These are phyloP conservation scores for Ceyx cyanopectus DNA, from an alignment of 2,113 vertebrate genomes.

Conservation along the genomic window DNA sequence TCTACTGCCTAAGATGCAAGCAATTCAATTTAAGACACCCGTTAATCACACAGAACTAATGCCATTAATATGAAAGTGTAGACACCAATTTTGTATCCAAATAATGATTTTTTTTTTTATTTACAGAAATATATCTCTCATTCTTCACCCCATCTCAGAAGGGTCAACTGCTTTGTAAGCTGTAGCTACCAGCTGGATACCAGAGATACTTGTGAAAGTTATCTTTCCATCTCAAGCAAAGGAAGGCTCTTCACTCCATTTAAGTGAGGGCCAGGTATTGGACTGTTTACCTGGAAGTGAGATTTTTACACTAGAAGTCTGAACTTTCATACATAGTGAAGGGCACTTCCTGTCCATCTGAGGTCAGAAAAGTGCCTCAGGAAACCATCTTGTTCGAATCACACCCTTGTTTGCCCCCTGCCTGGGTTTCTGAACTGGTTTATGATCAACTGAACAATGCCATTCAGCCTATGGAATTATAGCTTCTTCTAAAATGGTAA, in stretches of 20 bases:
- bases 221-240: neutral
- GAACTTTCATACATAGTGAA: neutral
- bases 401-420: neutral
- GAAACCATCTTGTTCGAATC: neutral
- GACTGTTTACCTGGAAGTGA: neutral
- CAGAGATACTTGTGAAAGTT: neutral
- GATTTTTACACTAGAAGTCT: neutral
- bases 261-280: neutral
- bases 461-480: neutral
- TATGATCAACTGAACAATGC: neutral
- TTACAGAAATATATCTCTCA: neutral
- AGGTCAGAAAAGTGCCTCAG: neutral
- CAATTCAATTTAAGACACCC: neutral
- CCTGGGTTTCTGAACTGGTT: neutral
- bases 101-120: neutral
- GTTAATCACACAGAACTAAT: neutral
- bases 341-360: neutral
- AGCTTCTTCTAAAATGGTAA: neutral
- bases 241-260: neutral
- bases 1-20: neutral
- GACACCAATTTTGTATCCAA: neutral
- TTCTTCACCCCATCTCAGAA: neutral
- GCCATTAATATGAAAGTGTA: neutral
- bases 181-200: neutral
- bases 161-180: neutral